These are phyloP conservation scores for Patella caerulea DNA, from an alignment of 2,888 invertebrate genomes.

Conservation along the genomic window DNA sequence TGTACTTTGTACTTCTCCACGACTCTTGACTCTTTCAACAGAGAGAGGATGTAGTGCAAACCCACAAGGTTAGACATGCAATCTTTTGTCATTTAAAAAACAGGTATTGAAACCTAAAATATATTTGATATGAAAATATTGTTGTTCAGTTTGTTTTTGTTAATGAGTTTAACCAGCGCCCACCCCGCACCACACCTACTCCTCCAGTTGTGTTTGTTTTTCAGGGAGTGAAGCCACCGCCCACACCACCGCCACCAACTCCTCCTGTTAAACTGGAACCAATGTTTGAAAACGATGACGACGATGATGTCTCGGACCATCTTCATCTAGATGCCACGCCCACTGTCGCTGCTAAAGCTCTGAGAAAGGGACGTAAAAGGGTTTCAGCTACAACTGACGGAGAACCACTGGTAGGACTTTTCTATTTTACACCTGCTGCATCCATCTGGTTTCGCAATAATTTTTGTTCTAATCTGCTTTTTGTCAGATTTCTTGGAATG, in stretches of 20 bases:
- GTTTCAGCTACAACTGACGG: constrained; percentile 20
- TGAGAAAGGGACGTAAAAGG: constrained; percentile 46
- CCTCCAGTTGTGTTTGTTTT: not conserved
- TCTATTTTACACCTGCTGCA: not conserved
- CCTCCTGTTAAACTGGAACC: constrained; percentile 33
- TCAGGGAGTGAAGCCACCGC: constrained; percentile 30
- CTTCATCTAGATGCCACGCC: constrained; percentile 61
- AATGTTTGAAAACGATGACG: constrained; percentile 42
- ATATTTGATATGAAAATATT: not conserved
- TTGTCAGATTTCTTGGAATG: not conserved
- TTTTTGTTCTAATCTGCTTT: not conserved
- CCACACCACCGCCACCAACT: constrained; percentile 36
- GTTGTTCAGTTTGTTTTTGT: not conserved
- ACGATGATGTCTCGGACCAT: constrained; percentile 48
- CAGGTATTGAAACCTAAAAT: too few relatives aligned
- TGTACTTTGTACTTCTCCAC: too few relatives aligned
- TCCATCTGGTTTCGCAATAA: not conserved
- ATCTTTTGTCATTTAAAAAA: too few relatives aligned
- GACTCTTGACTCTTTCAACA: too few relatives aligned
- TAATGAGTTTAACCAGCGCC: not conserved
- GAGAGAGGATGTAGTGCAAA: too few relatives aligned
- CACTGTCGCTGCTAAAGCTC: constrained; percentile 51
- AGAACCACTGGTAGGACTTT: not conserved
- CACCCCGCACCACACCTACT: too few relatives aligned
- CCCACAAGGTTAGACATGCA: too few relatives aligned